Evolutionary conservation across 2,797 vertebrate species (phyloP).

Genomic region (Anguilla anguilla): DNA sequence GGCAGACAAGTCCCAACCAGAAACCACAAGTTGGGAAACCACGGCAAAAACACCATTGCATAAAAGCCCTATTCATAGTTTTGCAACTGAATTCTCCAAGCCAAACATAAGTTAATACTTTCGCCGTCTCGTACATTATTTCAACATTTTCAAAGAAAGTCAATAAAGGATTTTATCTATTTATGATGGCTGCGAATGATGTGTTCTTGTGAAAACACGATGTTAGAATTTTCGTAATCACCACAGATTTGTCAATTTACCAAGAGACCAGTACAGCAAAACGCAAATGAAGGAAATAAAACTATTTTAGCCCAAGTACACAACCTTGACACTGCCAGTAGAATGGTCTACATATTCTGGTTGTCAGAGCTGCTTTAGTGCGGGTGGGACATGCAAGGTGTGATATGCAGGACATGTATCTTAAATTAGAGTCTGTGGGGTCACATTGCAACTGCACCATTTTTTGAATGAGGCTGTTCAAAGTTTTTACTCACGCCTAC

Average conservation of each 20-base stretch:
- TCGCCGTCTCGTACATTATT: constrained; percentile 20
- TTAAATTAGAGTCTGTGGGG: constrained; percentile 35
- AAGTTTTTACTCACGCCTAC: constrained; percentile 26
- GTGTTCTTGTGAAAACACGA: not conserved
- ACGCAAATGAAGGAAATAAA: not conserved
- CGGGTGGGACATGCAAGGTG: constrained; percentile 51
- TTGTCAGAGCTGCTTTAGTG: constrained; percentile 45
- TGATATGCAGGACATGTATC: constrained; percentile 48
- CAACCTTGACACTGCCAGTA: constrained; percentile 57
- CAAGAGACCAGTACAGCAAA: not conserved
- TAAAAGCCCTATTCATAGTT: constrained; percentile 31
- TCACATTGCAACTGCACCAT: constrained; percentile 46
- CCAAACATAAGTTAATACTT: constrained; percentile 53
- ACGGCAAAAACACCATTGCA: constrained; percentile 33
- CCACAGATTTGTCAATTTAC: not conserved
- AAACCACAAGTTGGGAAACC: constrained; percentile 10
- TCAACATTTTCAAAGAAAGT: constrained; percentile 5
- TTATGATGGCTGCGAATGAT: not conserved
- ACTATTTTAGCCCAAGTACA: not conserved
- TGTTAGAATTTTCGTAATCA: not conserved
- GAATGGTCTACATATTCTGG: constrained; percentile 32
- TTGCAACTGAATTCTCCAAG: constrained; percentile 40
- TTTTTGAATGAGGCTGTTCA: constrained; percentile 65
- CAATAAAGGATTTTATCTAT: constrained; percentile 15
- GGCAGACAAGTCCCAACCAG: not conserved